Evolutionary conservation across 2,888 invertebrate species (phyloP).

Genomic region (Tupiocoris notatus): DNA sequence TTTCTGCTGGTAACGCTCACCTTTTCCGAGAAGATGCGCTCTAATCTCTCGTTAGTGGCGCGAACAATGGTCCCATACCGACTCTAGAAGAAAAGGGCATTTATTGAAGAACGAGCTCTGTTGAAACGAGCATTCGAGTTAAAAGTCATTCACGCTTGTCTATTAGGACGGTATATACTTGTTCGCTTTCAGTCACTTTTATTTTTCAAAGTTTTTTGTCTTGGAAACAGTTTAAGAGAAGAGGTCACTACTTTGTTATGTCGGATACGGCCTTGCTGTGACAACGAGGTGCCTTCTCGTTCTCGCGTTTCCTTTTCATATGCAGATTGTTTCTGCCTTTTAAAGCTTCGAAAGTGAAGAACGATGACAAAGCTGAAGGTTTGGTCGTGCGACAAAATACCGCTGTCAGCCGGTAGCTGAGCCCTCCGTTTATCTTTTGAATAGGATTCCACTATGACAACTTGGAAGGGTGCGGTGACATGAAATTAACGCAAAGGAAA

Average conservation of each 20-base stretch:
- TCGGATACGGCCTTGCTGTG: neutral
- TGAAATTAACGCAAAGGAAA: neutral
- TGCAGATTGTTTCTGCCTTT: neutral
- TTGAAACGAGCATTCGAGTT: no score
- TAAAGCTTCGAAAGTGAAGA: neutral
- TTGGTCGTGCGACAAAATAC: slow-evolving; percentile 6
- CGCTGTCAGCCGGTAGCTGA: slow-evolving; percentile 16
- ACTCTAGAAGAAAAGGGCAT: neutral
- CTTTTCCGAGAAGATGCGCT: no score
- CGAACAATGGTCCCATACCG: neutral
- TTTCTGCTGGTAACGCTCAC: neutral
- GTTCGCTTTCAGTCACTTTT: neutral
- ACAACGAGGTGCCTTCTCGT: neutral
- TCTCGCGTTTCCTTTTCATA: neutral
- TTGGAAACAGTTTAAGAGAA: neutral
- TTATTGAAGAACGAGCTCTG: neutral
- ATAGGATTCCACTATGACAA: neutral
- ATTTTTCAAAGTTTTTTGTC: neutral
- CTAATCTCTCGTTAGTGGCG: neutral
- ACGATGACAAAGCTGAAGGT: slow-evolving; percentile 16
- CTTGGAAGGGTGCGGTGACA: neutral
- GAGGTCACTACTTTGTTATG: neutral
- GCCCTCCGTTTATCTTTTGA: neutral
- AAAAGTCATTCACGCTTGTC: neutral
- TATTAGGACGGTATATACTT: neutral